These are phyloP conservation scores for Archegozetes longisetosus DNA, from an alignment of 1,140 invertebrate species.

Conservation along the genomic window DNA sequence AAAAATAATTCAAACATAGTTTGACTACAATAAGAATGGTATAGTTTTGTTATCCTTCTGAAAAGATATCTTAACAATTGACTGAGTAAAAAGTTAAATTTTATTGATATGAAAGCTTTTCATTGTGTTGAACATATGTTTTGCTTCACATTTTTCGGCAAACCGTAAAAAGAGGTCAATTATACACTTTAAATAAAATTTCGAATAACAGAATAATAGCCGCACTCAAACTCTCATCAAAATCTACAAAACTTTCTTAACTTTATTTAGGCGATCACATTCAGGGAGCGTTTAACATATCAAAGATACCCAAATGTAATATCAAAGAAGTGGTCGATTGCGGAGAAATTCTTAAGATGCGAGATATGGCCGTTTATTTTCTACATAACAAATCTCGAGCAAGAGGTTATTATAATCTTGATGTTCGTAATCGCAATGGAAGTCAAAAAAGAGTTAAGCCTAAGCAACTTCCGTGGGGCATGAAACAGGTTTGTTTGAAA, in stretches of 20 bases:
- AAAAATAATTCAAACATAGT: no score
- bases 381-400: conserved; percentile 2
- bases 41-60: no score
- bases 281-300: conserved; percentile 13
- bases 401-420: conserved; percentile 9
- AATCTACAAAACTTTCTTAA: neutral
- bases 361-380: conserved; percentile 8
- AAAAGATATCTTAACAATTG: no score
- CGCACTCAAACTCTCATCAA: neutral
- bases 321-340: conserved; percentile 1
- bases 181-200: neutral
- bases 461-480: conserved; percentile 8
- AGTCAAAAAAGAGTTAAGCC: conserved; percentile 4
- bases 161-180: no score
- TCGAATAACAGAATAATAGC: neutral
- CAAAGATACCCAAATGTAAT: conserved; percentile 2
- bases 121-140: no score
- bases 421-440: conserved; percentile 6
- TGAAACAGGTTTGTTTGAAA: conserved; percentile 12
- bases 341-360: conserved; percentile 3
- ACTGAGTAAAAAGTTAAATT: no score
- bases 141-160: no score
- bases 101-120: no score
- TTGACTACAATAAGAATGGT: no score
- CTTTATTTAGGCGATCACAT: conserved; percentile 15